phyloP scores from a whole-genome alignment of 2,888 invertebrate species.

The Hyposoter dolosus region DNA sequence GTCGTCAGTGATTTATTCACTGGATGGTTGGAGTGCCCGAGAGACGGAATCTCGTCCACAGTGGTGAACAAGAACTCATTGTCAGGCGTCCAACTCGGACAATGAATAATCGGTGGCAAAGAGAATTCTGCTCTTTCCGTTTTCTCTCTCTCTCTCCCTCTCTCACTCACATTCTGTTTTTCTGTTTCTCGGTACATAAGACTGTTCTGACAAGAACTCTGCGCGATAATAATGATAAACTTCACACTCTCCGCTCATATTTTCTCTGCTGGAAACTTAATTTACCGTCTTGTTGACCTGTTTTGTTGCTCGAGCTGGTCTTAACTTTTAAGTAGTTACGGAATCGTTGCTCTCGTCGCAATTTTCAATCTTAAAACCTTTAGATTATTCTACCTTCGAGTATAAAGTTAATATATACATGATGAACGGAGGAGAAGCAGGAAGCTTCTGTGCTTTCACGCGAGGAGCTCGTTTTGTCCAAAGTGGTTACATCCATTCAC shows the following conservation, averaged over 20 bases:
- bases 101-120: constrained; percentile 65
- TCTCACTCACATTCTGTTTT: not conserved
- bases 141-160: not conserved
- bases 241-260: constrained; percentile 23
- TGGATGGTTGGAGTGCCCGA: constrained; percentile 19
- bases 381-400: not conserved
- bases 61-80: constrained; percentile 65
- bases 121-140: constrained; percentile 21
- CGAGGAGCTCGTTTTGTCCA: constrained; percentile 37
- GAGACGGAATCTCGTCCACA: constrained; percentile 43
- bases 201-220: not conserved
- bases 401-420: not conserved
- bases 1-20: constrained; percentile 63
- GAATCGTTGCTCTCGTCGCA: constrained; percentile 20
- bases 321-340: constrained; percentile 19
- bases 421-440: not conserved
- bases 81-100: constrained; percentile 63
- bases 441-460: constrained; percentile 14
- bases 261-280: constrained; percentile 24
- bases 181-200: not conserved
- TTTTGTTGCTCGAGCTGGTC: constrained; percentile 20
- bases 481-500: constrained; percentile 65
- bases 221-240: constrained; percentile 39
- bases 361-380: constrained; percentile 22
- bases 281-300: constrained; percentile 8